A percentile compares a stretch with the other conserved stretches of the same genome.
phyloP scores from a whole-genome alignment of 2,113 vertebrate genomes.

The Epinephelus cyanopodus region DNA sequence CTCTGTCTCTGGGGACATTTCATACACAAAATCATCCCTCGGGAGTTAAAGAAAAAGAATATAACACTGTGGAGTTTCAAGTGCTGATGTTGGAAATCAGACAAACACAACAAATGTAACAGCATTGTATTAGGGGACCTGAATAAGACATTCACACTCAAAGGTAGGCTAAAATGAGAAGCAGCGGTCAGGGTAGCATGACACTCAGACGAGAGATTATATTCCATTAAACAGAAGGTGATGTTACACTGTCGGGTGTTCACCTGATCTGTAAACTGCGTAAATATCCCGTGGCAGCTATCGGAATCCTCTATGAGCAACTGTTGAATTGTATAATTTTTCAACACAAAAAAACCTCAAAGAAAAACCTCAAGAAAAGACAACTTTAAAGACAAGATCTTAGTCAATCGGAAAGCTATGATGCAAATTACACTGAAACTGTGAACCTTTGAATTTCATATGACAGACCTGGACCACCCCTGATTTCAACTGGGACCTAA shows the following conservation, averaged over 20 bases:
- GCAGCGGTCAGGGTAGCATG: neutral
- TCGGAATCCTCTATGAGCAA: neutral
- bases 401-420: no score
- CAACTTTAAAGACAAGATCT: neutral
- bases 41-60: neutral
- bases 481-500: neutral
- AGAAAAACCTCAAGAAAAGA: neutral
- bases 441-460: neutral
- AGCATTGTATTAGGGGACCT: no score
- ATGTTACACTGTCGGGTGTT: neutral
- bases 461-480: neutral
- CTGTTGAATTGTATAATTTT: neutral
- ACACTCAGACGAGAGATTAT: no score
- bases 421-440: neutral
- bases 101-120: neutral
- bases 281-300: neutral
- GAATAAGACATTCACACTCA: neutral
- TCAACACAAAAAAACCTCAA: neutral
- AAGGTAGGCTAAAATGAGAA: neutral
- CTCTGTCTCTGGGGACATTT: no score
- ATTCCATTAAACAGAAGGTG: neutral
- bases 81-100: neutral
- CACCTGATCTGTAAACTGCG: neutral
- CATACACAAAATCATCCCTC: neutral
- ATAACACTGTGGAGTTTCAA: neutral